Conservation (phyloP, 2,797 vertebrate genomes). For the Spea hammondii region DNA sequence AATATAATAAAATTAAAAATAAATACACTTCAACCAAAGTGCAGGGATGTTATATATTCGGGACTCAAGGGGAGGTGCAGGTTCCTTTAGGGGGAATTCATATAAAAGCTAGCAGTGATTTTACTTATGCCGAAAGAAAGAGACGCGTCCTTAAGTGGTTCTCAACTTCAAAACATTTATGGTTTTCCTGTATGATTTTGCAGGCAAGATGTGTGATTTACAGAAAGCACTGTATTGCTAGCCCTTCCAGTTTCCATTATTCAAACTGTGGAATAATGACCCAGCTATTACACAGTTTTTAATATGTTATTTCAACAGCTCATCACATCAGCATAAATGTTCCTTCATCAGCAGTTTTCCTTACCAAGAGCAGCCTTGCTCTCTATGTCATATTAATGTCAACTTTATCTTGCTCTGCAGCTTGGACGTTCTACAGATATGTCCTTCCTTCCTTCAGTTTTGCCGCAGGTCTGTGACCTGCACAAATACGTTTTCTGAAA, state of each 20-base stretch:
- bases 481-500: slow-evolving; percentile 60
- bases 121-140: no score
- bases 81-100: no score
- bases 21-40: no score
- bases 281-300: slow-evolving; percentile 9
- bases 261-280: slow-evolving; percentile 5
- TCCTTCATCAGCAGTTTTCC: slow-evolving; percentile 43
- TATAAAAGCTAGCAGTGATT: no score
- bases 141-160: not conserved
- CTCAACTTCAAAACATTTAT: not conserved
- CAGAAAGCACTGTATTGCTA: not conserved
- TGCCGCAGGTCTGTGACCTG: slow-evolving; percentile 63
- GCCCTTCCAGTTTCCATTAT: not conserved
- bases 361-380: slow-evolving; percentile 4
- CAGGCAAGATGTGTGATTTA: not conserved
- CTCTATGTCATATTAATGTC: slow-evolving; percentile 45
- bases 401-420: slow-evolving; percentile 38
- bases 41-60: no score
- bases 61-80: no score
- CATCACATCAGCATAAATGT: slow-evolving; percentile 45
- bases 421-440: slow-evolving; percentile 58
- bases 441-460: slow-evolving; percentile 55
- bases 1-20: no score
- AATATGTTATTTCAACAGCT: slow-evolving; percentile 37
- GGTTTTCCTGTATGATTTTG: not conserved